A percentile compares a stretch with the other conserved stretches of the same genome.
Evolutionary conservation across 2,797 vertebrate species (phyloP).

Genomic region (Apogon hyalosoma): DNA sequence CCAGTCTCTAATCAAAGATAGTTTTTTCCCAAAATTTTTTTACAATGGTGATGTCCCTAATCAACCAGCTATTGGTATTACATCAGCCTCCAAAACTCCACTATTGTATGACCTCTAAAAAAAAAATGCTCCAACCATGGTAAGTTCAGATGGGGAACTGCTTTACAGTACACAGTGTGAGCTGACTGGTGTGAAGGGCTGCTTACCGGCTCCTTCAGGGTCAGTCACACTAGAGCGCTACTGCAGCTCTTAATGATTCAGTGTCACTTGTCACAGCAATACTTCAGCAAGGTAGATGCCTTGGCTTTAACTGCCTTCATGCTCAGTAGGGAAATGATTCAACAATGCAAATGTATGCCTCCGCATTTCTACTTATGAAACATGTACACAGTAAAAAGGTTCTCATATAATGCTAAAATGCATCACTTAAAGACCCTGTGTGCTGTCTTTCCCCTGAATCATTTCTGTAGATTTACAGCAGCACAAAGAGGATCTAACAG

Average conservation of each 20-base stretch:
- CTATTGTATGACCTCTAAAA: too few species aligned
- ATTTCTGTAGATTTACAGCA: conserved; percentile 4
- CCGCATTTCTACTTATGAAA: too few species aligned
- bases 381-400: neutral
- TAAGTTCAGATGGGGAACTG: too few species aligned
- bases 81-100: too few species aligned
- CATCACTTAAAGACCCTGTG: too few species aligned
- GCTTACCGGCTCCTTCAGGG: neutral
- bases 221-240: conserved; percentile 14
- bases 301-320: neutral
- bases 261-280: conserved; percentile 12
- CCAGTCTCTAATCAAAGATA: too few species aligned
- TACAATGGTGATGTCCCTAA: too few species aligned
- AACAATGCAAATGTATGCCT: neutral
- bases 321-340: neutral
- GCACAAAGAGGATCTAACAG: neutral
- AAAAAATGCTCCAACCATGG: conserved; percentile 6
- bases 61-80: too few species aligned
- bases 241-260: conserved; percentile 26
- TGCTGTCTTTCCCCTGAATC: neutral
- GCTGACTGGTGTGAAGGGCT: too few species aligned
- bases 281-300: conserved; percentile 21
- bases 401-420: too few species aligned
- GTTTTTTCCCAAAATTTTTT: too few species aligned
- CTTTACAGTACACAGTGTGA: too few species aligned